These are phyloP conservation scores for Otus sunia DNA, from an alignment of 2,113 vertebrate species.

Conservation along the genomic window DNA sequence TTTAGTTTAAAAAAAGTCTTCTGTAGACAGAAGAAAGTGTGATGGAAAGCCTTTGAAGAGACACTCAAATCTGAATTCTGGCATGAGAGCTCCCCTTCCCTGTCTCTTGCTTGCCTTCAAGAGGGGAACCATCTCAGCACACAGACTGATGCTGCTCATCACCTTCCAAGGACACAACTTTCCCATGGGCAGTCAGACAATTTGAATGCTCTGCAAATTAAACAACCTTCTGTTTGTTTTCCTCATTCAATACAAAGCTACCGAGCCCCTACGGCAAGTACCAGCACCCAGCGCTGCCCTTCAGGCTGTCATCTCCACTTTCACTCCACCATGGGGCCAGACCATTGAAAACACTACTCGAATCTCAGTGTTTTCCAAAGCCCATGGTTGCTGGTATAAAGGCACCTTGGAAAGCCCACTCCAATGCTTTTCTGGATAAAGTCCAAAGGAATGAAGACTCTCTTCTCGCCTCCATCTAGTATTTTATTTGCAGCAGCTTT, in stretches of 20 bases:
- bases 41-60: not conserved
- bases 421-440: not conserved
- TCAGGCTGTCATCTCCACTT: not conserved
- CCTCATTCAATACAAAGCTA: not conserved
- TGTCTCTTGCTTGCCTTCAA: not conserved
- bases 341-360: not conserved
- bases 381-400: not conserved
- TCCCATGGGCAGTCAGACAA: not conserved
- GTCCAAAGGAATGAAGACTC: not conserved
- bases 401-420: not conserved
- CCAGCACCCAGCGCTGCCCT: not conserved
- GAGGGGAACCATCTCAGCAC: not conserved
- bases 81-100: not conserved
- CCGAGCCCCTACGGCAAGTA: accelerated
- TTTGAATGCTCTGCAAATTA: not conserved
- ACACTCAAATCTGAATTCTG: not conserved
- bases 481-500: not conserved
- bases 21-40: not conserved
- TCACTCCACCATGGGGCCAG: accelerated
- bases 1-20: not conserved
- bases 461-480: not conserved
- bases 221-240: not conserved
- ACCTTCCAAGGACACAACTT: not conserved
- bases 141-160: not conserved
- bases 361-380: not conserved